These are phyloP conservation scores for Andrena hattorfiana DNA, from an alignment of 2,888 invertebrate species.

Conservation along the genomic window DNA sequence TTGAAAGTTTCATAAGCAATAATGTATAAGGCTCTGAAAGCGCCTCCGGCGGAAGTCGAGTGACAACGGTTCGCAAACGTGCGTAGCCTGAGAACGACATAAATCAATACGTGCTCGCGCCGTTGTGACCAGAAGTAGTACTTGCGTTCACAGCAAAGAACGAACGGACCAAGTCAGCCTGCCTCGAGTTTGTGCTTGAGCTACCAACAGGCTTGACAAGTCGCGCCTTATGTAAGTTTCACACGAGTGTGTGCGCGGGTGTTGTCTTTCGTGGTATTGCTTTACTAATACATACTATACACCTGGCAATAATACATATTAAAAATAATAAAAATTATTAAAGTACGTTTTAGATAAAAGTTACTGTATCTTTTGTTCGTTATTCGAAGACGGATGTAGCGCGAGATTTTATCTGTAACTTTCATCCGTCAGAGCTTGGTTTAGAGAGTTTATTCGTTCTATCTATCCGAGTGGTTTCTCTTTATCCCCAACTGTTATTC, in stretches of 20 bases:
- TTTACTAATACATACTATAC: not conserved
- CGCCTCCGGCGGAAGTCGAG: slow-evolving; percentile 71
- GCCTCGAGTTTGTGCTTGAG: slow-evolving; percentile 43
- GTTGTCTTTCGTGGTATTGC: slow-evolving; percentile 8
- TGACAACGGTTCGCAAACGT: slow-evolving; percentile 72
- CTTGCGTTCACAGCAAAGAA: slow-evolving; percentile 7
- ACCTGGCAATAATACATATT: slow-evolving; percentile 24
- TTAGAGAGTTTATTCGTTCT: too few relatives aligned
- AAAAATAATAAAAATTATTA: too few relatives aligned
- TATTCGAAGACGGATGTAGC: too few relatives aligned
- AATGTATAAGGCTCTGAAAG: slow-evolving; percentile 19
- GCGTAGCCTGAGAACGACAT: slow-evolving; percentile 69
- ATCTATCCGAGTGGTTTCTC: too few relatives aligned
- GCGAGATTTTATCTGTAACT: too few relatives aligned
- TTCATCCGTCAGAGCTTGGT: too few relatives aligned
- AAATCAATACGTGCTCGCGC: slow-evolving; percentile 56
- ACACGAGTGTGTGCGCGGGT: not conserved
- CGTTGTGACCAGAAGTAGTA: slow-evolving; percentile 41
- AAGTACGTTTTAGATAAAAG: too few relatives aligned
- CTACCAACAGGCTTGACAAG: slow-evolving; percentile 62
- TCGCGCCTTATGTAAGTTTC: slow-evolving; percentile 71
- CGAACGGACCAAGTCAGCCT: slow-evolving; percentile 17
- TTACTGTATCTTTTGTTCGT: too few relatives aligned
- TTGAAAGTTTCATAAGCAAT: slow-evolving; percentile 66
- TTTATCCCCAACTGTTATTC: too few relatives aligned